A percentile compares a stretch with the other conserved stretches of the same genome.
These are phyloP conservation scores for Chymomyza amoena DNA, from an alignment of 2,888 invertebrate species.

Conservation along the genomic window DNA sequence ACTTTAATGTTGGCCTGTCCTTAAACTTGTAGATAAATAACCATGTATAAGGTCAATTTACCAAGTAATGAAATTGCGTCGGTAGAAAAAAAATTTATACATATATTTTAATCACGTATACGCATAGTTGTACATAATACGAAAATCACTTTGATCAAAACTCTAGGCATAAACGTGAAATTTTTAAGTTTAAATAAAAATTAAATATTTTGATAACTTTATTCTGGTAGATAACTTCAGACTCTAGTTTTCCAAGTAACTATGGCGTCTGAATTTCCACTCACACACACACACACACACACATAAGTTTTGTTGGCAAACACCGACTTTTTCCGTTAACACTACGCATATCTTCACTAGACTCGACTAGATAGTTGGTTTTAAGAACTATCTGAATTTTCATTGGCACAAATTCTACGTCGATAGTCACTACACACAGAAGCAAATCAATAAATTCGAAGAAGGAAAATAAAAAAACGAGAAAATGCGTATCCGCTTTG, in stretches of 20 bases:
- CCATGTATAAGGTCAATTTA: neutral
- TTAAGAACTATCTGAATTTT: neutral
- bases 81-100: neutral
- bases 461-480: neutral
- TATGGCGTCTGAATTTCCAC: no score
- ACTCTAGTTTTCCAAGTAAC: no score
- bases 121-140: no score
- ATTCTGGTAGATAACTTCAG: no score
- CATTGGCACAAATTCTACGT: neutral
- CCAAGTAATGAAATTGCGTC: neutral
- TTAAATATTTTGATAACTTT: no score
- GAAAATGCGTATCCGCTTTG: conserved; percentile 36
- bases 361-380: neutral
- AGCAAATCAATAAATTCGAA: neutral
- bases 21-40: neutral
- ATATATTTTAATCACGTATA: no score
- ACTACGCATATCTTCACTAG: neutral
- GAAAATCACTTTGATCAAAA: no score
- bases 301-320: neutral
- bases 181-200: no score
- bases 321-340: neutral
- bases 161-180: no score
- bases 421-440: neutral
- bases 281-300: no score
- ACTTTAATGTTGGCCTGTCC: neutral